Base-by-base conservation (phyloP, 2,888 invertebrate genomes). In the Drosophila buzzatii region DNA sequence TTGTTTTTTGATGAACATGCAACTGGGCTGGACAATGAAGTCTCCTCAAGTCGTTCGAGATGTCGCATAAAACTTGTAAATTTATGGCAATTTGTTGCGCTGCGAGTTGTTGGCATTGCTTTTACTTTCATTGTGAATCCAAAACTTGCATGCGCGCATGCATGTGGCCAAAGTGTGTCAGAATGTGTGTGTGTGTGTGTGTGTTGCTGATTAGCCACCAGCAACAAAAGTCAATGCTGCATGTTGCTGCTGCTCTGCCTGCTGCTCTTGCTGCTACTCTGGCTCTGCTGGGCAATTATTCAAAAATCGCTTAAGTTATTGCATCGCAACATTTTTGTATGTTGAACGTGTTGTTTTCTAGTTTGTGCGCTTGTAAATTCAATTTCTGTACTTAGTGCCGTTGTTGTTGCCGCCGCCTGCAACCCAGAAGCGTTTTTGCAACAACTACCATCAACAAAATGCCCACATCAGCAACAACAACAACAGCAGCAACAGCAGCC, bases 301-400 rank as follows among this genome's bases (percentile, higher is more conserved):
- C 87, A 89, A 73, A 85, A 83, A 73, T 61, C 70, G 63, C 66
- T 75, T 78, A 86, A 86, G 72, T 75, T 78, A 89, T 84, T 61
- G 68, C 79, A 79, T 58, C 58, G 74, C 89, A 71, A 65, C 64
- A 51, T 37, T 65, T 79, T 75, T 62, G 49, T 77, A 70, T 65
- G 79, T 72, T 56, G 87, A 70, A 84, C 89, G 89, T 84, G 89
- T 76, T 89, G 89, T 84, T 84, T 89, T 76, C 89, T 89, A 84
- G 89, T 79, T 73, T 89, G 89, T 81, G 70, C 59, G 79, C 84
- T 86, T 84, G 89, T 89, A 72, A 84, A 69, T 45, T 66, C 45
- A 52, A 69, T 81, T 80, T 76, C 71, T 62, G 52, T 65, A 55
- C 59, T 65, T 65, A 62, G 58, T 63, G 56, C 49, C 8, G 49